Percentiles rank a stretch among this genome's conserved stretches.
These are phyloP conservation scores for Oreocharis arfaki DNA, from an alignment of 2,113 vertebrate genomes.

Conservation along the genomic window DNA sequence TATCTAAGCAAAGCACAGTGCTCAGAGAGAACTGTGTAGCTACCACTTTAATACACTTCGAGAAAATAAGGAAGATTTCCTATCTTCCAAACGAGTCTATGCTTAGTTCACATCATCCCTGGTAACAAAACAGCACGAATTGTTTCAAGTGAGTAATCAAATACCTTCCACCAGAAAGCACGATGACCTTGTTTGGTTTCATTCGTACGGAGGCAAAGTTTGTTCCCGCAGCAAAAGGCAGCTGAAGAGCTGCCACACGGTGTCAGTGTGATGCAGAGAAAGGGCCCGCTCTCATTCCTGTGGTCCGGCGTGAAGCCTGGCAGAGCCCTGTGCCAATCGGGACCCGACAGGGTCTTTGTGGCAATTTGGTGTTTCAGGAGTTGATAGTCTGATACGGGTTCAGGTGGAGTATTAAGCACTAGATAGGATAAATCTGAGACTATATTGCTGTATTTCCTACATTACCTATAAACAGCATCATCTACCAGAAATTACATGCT, in stretches of 20 bases:
- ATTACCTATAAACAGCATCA: background rate
- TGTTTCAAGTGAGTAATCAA: background rate
- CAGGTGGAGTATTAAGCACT: no score
- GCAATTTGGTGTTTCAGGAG: background rate
- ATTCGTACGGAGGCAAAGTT: accelerated
- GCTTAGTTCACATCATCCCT: background rate
- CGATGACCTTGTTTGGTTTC: accelerated
- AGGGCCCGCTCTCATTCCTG: accelerated
- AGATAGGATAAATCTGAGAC: background rate
- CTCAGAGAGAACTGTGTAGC: background rate
- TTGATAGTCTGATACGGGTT: no score
- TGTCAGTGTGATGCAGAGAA: background rate
- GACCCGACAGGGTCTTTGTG: accelerated
- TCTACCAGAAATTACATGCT: background rate
- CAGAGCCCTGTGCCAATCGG: accelerated
- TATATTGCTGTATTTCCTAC: background rate
- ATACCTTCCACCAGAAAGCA: accelerated
- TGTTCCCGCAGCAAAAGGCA: accelerated
- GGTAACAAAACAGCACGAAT: background rate
- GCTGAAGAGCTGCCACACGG: background rate
- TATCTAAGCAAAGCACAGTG: background rate
- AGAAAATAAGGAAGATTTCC: background rate
- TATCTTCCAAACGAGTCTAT: background rate
- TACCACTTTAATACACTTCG: background rate
- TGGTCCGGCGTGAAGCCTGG: accelerated